Evolutionary conservation across 2,797 vertebrate species (phyloP).

Genomic region (Naso thynnoides): DNA sequence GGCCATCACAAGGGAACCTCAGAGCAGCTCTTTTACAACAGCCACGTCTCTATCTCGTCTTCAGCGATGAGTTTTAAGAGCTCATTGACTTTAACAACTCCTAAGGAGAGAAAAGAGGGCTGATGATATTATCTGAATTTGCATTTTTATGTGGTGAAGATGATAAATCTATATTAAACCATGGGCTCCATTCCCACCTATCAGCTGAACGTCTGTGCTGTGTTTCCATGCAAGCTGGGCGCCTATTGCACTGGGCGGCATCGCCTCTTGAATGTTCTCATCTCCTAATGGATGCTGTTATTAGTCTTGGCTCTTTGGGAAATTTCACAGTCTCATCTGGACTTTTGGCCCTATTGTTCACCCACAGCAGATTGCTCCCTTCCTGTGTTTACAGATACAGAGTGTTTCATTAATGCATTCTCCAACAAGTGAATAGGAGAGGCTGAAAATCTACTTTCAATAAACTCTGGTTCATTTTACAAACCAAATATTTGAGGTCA

Average conservation of each 20-base stretch:
- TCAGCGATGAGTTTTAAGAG: constrained; percentile 78
- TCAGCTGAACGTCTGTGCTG: constrained; percentile 61
- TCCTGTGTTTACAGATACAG: constrained; percentile 77
- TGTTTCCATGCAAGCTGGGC: constrained; percentile 48
- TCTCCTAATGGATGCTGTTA: constrained; percentile 80
- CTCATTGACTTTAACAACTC: constrained; percentile 84
- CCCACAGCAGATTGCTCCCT: constrained; percentile 68
- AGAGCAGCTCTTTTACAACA: constrained; percentile 66
- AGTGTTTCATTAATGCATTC: constrained; percentile 79
- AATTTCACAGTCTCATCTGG: constrained; percentile 79
- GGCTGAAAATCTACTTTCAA: constrained; percentile 77
- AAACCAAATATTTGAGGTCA: constrained; percentile 83
- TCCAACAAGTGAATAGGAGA: constrained; percentile 71
- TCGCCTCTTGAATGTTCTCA: constrained; percentile 72
- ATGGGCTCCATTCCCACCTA: constrained; percentile 65
- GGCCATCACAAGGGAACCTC: constrained; percentile 54
- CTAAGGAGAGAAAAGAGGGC: constrained; percentile 71
- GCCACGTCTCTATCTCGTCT: constrained; percentile 61
- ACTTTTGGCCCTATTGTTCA: constrained; percentile 78
- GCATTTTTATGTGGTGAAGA: constrained; percentile 77
- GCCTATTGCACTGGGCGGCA: constrained; percentile 48
- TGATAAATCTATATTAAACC: constrained; percentile 79
- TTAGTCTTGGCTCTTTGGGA: constrained; percentile 78
- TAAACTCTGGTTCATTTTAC: constrained; percentile 79
- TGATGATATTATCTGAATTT: constrained; percentile 76